Conservation (phyloP, 2,888 invertebrate species). For the Pristionchus arcanus region DNA sequence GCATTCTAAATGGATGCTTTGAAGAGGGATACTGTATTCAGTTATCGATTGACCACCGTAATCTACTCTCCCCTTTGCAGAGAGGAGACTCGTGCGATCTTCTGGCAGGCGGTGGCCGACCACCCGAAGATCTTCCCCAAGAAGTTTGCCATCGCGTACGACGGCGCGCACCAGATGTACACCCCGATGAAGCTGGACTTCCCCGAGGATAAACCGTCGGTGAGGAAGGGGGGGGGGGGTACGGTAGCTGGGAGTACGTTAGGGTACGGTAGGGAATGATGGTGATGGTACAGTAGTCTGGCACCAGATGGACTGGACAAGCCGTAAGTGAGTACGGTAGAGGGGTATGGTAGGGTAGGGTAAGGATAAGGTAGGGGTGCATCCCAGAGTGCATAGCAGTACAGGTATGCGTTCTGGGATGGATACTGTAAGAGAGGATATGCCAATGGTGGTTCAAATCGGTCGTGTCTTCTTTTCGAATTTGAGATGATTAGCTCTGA, state of each 20-base stretch:
- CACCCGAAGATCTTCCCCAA: conserved; percentile 69
- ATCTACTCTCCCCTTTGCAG: conserved; percentile 61
- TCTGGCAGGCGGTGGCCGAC: conserved; percentile 74
- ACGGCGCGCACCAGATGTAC: conserved; percentile 74
- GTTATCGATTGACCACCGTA: background rate
- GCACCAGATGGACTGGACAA: too few species aligned
- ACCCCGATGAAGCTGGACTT: conserved; percentile 67
- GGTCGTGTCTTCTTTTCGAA: too few species aligned
- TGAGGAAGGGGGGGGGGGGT: conserved; percentile 21
- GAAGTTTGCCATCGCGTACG: conserved; percentile 74
- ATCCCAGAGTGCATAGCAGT: too few species aligned
- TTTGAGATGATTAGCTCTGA: too few species aligned
- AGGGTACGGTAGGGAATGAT: too few species aligned
- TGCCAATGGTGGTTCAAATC: too few species aligned
- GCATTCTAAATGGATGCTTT: too few species aligned
- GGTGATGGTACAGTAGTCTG: too few species aligned
- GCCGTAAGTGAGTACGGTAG: too few species aligned
- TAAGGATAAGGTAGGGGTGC: too few species aligned
- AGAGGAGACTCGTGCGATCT: conserved; percentile 74
- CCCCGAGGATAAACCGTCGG: conserved; percentile 66
- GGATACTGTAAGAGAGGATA: too few species aligned
- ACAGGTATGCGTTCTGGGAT: too few species aligned
- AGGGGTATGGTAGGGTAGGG: background rate
- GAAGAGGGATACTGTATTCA: background rate
- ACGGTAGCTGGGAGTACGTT: background rate